Conservation (phyloP, 2,797 vertebrate genomes). For the Coranthus polyacanthus region DNA sequence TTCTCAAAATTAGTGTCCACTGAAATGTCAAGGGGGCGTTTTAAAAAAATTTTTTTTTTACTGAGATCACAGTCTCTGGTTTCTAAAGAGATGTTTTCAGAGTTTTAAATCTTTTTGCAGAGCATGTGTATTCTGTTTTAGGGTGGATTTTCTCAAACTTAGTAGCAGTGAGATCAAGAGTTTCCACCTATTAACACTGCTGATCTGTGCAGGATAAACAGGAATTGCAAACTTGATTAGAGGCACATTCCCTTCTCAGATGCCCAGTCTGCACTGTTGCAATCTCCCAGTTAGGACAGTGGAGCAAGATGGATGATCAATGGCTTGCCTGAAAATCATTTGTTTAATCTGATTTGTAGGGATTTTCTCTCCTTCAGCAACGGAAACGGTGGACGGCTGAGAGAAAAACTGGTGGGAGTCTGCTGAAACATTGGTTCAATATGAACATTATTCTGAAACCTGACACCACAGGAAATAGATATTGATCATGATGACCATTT, state of each 20-base stretch:
- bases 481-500: slow-evolving; percentile 82
- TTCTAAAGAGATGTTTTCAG: slow-evolving; percentile 42
- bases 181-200: slow-evolving; percentile 82
- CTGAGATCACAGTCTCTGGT: slow-evolving; percentile 49
- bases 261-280: slow-evolving; percentile 76
- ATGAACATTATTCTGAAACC: slow-evolving; percentile 86
- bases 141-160: slow-evolving; percentile 50
- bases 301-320: slow-evolving; percentile 75
- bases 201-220: slow-evolving; percentile 85
- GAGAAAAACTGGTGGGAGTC: slow-evolving; percentile 77
- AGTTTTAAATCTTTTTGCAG: slow-evolving; percentile 49
- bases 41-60: slow-evolving; percentile 19
- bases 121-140: slow-evolving; percentile 48
- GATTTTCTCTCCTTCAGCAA: slow-evolving; percentile 79
- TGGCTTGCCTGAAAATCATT: slow-evolving; percentile 78
- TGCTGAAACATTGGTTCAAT: slow-evolving; percentile 85
- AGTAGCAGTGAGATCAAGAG: slow-evolving; percentile 66
- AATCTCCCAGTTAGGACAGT: slow-evolving; percentile 76
- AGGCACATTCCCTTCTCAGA: slow-evolving; percentile 82
- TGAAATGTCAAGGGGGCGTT: slow-evolving; percentile 33
- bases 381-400: slow-evolving; percentile 66
- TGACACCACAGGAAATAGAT: slow-evolving; percentile 85
- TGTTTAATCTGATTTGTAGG: slow-evolving; percentile 83
- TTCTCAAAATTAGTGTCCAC: slow-evolving; percentile 51
- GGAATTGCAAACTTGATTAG: slow-evolving; percentile 84